Evolutionary conservation across 2,113 vertebrate genomes (phyloP).

Genomic region (Oxygymnocypris stewartii): DNA sequence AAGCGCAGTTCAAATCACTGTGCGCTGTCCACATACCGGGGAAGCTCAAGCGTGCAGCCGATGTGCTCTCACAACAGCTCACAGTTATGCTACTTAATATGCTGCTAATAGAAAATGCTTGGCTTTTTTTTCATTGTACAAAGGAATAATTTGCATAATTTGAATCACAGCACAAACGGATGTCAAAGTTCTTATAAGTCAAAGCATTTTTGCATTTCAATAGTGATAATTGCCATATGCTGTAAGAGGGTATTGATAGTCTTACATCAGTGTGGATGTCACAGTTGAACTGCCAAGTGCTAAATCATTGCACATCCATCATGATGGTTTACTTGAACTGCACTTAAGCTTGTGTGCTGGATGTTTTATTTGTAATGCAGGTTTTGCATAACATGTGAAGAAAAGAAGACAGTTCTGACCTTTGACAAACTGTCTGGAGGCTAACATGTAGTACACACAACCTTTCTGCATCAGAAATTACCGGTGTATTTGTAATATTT

Average conservation of each 20-base stretch:
- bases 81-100: not conserved
- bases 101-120: not conserved
- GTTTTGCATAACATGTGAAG: constrained; percentile 29
- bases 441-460: not conserved
- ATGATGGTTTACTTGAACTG: not conserved
- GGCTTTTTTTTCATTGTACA: constrained; percentile 7
- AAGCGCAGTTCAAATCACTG: too few relatives aligned
- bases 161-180: not conserved
- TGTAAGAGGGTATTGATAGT: not conserved
- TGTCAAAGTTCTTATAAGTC: constrained; percentile 8
- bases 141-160: not conserved
- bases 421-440: not conserved
- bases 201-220: not conserved
- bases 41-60: too few relatives aligned
- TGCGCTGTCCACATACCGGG: too few relatives aligned
- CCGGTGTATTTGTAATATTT: not conserved
- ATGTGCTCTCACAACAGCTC: too few relatives aligned
- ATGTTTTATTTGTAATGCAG: not conserved
- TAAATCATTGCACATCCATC: constrained; percentile 6
- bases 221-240: not conserved
- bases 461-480: not conserved
- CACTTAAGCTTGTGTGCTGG: not conserved
- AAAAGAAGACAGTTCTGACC: not conserved
- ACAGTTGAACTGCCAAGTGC: not conserved
- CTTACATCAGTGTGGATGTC: not conserved